Conservation (phyloP, 2,113 vertebrate species). For the Hyperopisus bebe region DNA sequence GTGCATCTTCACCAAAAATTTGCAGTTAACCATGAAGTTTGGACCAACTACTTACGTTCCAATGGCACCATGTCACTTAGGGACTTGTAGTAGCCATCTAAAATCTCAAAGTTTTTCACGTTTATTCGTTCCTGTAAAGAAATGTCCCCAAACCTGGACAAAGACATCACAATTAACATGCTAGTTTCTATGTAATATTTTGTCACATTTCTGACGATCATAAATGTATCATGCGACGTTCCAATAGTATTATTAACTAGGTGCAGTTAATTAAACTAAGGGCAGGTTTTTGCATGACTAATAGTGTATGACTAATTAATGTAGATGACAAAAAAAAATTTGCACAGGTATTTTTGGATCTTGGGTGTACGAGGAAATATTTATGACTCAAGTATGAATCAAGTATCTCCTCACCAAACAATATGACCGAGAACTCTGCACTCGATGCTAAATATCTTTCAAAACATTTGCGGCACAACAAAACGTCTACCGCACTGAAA, state of each 20-base stretch:
- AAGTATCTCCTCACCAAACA: background rate
- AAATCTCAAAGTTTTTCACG: constrained; percentile 87
- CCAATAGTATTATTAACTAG: background rate
- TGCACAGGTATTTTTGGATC: background rate
- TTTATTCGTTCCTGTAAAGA: constrained; percentile 95
- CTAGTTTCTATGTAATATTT: background rate
- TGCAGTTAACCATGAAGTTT: background rate
- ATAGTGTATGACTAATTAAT: background rate
- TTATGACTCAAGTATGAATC: background rate
- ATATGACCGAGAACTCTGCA: background rate
- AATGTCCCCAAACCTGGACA: constrained; percentile 87
- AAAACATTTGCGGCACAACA: background rate
- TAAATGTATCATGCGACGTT: background rate
- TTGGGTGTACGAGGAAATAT: background rate
- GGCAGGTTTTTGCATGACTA: background rate
- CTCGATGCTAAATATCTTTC: background rate
- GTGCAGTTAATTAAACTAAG: background rate
- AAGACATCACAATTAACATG: constrained; percentile 26
- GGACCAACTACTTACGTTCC: constrained; percentile 77
- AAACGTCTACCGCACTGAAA: background rate
- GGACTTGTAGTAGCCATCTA: constrained; percentile 84
- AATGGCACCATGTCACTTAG: constrained; percentile 82
- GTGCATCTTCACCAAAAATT: background rate
- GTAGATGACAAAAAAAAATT: background rate
- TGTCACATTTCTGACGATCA: background rate